Evolutionary conservation across 2,113 vertebrate genomes (phyloP).

Genomic region (Ellobius talpinus): DNA sequence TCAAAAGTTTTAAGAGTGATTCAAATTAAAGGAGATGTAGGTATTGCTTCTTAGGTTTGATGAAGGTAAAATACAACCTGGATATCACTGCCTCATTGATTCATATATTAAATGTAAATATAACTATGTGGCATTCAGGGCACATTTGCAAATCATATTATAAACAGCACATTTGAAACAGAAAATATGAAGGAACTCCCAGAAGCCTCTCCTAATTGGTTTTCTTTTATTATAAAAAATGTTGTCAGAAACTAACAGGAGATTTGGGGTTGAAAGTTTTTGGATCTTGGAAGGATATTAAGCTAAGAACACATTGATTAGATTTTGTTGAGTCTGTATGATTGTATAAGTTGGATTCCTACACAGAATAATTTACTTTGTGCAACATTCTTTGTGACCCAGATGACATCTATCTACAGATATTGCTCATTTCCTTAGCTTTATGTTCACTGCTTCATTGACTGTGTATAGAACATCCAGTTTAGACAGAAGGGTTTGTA

Average conservation of each 20-base stretch:
- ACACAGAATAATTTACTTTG: constrained; percentile 31
- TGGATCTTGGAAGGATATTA: not conserved
- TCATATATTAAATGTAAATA: not conserved
- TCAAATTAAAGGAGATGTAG: not conserved
- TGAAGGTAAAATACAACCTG: not conserved
- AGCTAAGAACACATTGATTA: not conserved
- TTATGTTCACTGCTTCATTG: constrained; percentile 54
- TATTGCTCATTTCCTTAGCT: constrained; percentile 48
- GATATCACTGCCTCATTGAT: not conserved
- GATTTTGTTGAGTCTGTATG: not conserved
- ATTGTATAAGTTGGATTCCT: not conserved
- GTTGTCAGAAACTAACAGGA: not conserved
- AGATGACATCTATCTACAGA: constrained; percentile 12
- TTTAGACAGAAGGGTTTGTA: constrained; percentile 17
- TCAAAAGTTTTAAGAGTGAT: constrained; percentile 5
- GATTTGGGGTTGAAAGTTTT: not conserved
- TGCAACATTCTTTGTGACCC: not conserved
- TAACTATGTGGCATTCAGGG: not conserved
- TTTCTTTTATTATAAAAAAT: constrained; percentile 6
- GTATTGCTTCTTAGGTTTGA: not conserved
- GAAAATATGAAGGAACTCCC: not conserved
- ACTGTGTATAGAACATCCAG: not conserved
- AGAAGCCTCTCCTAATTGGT: not conserved
- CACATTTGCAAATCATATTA: not conserved
- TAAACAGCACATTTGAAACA: constrained; percentile 17